Base-by-base conservation (phyloP, 2,113 vertebrate genomes). In the Motacilla tschutschensis region DNA sequence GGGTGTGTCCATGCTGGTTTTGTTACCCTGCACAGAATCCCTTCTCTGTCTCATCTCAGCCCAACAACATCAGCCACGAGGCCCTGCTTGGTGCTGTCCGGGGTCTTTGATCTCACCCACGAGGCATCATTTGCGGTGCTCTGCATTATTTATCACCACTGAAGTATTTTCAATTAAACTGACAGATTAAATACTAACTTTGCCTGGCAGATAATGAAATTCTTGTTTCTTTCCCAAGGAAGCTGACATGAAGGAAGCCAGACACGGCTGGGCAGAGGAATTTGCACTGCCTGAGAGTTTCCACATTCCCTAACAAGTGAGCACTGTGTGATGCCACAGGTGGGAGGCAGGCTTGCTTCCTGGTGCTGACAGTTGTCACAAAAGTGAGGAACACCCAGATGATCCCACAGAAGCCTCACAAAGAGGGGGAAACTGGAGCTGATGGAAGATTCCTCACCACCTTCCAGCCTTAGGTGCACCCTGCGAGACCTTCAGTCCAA, bases 121-220 rank as follows among this genome's bases (percentile, higher is more conserved):
- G 36, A 84, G 79, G 55, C 43, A 28, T 29, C 57, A 28, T 57
- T 74, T 62, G 67, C 33, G 64, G 31, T 26, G 21, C 57, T 67
- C 74, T 67, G 74, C 66, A 33, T 89, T 88, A 77, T 67, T 79
- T 91, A 83, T 75, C 75, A 48, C 21, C 51, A 5, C 64, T 51
- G 13, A 87, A 86, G 54, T 80, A n/a, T 79, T 66, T 87, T 70
- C 71, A 74, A 7, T 83, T 94, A 79, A 90, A 59, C 40, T 9
- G 72, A 28, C 19, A 40, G 60, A 88, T 88, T 35, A 59, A 80
- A 80, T 26, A 29, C 58, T 31, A n/a, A 6, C n/a, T 85, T 55
- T 41, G 53, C 80, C 80, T 62, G 73, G 58, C 38, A 80, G 58
- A 43, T 65, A 77, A 50, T 71, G 15, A 81, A 75, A 79, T 57